A percentile compares a stretch with the other conserved stretches of the same genome.
These are phyloP conservation scores for Acleris holmiana DNA, from an alignment of 2,888 invertebrate genomes.

Conservation along the genomic window DNA sequence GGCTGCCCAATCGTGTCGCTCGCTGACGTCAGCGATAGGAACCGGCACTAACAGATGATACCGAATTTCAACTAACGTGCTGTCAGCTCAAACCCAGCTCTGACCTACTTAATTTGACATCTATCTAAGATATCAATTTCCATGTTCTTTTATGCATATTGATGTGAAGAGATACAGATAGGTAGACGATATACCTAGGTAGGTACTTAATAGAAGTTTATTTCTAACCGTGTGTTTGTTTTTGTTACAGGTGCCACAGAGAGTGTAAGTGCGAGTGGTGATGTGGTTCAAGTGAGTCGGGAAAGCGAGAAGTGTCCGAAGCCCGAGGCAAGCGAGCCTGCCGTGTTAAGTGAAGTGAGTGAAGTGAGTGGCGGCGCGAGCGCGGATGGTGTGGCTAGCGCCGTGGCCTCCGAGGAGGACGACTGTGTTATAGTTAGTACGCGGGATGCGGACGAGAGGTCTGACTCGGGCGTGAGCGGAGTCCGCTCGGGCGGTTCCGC, in stretches of 20 bases:
- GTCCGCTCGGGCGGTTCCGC: conserved; percentile 88
- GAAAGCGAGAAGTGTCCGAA: conserved; percentile 76
- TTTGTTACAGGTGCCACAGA: conserved; percentile 77
- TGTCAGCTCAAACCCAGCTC: conserved; percentile 13
- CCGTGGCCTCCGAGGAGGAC: conserved; percentile 86
- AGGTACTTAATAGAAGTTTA: not conserved
- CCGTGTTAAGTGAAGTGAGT: conserved; percentile 78
- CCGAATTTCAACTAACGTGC: conserved; percentile 35
- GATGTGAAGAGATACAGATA: too few relatives aligned
- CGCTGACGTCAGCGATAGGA: conserved; percentile 61
- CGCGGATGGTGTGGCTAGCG: conserved; percentile 81
- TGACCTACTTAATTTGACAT: conserved; percentile 16
- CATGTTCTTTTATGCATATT: too few relatives aligned
- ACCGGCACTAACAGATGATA: conserved; percentile 52
- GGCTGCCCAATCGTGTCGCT: conserved; percentile 69
- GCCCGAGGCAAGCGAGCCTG: conserved; percentile 63
- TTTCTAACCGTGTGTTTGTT: conserved; percentile 29
- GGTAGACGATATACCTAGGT: not conserved
- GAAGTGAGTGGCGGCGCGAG: conserved; percentile 72
- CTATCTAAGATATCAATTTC: conserved; percentile 2
- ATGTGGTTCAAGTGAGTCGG: conserved; percentile 75
- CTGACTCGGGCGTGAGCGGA: conserved; percentile 90
- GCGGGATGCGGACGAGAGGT: conserved; percentile 83
- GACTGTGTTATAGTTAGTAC: conserved; percentile 87
- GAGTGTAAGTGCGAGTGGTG: conserved; percentile 75